These are phyloP conservation scores for Lateolabrax maculatus DNA, from an alignment of 2,797 vertebrate species.

Conservation along the genomic window DNA sequence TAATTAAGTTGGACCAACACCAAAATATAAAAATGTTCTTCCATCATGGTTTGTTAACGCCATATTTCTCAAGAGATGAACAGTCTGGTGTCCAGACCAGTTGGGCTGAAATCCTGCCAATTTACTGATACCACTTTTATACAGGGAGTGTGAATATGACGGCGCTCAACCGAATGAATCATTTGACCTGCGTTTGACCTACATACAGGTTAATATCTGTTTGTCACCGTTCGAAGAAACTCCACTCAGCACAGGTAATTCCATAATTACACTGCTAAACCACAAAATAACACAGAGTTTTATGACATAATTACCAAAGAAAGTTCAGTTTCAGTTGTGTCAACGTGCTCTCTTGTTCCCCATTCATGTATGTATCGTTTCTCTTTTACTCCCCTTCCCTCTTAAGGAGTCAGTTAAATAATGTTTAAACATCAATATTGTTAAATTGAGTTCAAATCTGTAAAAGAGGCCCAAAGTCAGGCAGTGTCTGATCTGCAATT, in stretches of 20 bases:
- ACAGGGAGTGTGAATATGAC: constrained; percentile 1
- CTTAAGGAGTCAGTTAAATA: background rate
- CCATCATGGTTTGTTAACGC: background rate
- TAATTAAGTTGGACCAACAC: background rate
- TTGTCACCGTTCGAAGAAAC: background rate
- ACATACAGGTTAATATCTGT: background rate
- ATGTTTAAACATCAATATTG: background rate
- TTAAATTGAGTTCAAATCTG: background rate
- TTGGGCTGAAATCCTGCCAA: background rate
- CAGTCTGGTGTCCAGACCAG: background rate
- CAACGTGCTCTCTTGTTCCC: background rate
- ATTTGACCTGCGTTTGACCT: background rate
- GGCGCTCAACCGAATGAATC: background rate
- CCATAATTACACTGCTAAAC: no score
- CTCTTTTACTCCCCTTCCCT: background rate
- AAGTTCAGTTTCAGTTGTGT: background rate
- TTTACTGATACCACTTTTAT: background rate
- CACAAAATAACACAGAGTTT: background rate
- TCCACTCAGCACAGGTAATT: background rate
- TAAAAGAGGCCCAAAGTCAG: background rate
- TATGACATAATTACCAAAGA: background rate
- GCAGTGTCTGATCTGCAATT: background rate
- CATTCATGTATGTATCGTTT: background rate
- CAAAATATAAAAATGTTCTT: background rate
- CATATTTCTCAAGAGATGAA: background rate